These are phyloP conservation scores for Drosophila murphyi DNA, from an alignment of 1,140 invertebrate species.

Conservation along the genomic window DNA sequence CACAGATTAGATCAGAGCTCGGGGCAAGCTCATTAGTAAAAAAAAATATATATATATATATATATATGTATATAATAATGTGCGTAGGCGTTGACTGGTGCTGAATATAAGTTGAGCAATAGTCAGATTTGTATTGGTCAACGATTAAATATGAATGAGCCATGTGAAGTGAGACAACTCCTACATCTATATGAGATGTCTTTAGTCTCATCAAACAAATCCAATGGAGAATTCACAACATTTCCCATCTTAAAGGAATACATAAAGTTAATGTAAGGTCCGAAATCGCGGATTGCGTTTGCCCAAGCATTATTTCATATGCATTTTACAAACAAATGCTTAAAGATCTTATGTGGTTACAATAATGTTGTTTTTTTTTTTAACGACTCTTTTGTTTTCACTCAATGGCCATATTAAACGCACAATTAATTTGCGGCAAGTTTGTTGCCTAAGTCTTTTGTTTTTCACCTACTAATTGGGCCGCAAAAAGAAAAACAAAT, in stretches of 20 bases:
- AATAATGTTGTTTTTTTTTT: slow-evolving; percentile 11
- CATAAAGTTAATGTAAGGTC: too few relatives aligned
- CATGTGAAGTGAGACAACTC: slow-evolving; percentile 16
- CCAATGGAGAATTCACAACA: background rate
- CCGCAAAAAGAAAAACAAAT: too few relatives aligned
- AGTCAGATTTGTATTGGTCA: slow-evolving; percentile 1
- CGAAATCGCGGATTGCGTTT: too few relatives aligned
- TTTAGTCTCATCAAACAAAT: background rate
- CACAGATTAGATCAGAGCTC: slow-evolving; percentile 33
- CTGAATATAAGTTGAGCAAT: slow-evolving; percentile 7
- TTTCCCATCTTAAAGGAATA: too few relatives aligned
- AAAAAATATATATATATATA: background rate
- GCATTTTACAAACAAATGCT: slow-evolving; percentile 2
- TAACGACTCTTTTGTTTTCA: slow-evolving; percentile 24
- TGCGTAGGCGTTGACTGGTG: slow-evolving; percentile 61
- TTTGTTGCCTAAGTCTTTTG: slow-evolving; percentile 78
- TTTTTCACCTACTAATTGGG: slow-evolving; percentile 51
- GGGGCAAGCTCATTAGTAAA: slow-evolving; percentile 63
- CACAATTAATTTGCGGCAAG: slow-evolving; percentile 63
- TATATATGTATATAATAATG: background rate
- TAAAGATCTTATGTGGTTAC: background rate
- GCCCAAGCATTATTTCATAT: background rate
- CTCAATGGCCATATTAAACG: slow-evolving; percentile 42
- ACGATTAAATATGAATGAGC: slow-evolving; percentile 51
- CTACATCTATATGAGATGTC: background rate